These are phyloP conservation scores for Lepidochitona cinerea DNA, from an alignment of 2,888 invertebrate genomes.

Conservation along the genomic window DNA sequence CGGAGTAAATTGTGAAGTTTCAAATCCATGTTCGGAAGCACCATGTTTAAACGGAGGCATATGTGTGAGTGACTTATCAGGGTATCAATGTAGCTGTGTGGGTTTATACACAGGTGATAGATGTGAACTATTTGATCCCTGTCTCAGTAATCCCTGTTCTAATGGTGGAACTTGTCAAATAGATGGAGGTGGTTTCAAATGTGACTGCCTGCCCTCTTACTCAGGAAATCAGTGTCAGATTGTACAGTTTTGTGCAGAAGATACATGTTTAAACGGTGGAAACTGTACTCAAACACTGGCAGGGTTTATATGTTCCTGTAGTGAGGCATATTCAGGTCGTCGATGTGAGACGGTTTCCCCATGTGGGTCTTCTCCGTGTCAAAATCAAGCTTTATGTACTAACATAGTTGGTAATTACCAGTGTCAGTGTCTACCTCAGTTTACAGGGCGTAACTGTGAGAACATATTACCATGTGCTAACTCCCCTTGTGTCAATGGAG, in stretches of 20 bases:
- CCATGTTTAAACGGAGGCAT: constrained; percentile 48
- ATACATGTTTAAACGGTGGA: constrained; percentile 51
- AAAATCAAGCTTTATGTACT: constrained; percentile 40
- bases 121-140: constrained; percentile 39
- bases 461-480: constrained; percentile 25
- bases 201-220: constrained; percentile 25
- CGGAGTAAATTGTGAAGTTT: constrained; percentile 31
- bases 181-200: constrained; percentile 24
- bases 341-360: constrained; percentile 38
- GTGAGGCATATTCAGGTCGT: constrained; percentile 34
- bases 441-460: constrained; percentile 32
- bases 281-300: constrained; percentile 29
- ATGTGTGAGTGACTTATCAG: constrained; percentile 29
- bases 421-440: constrained; percentile 26
- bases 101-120: constrained; percentile 25
- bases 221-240: constrained; percentile 40
- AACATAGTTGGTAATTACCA: constrained; percentile 19
- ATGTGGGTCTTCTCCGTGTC: constrained; percentile 44
- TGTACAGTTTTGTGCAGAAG: constrained; percentile 27
- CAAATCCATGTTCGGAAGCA: neutral
- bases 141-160: constrained; percentile 39
- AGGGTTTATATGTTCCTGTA: constrained; percentile 29
- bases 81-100: constrained; percentile 26
- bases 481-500: constrained; percentile 24
- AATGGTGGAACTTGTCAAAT: constrained; percentile 40